phyloP scores from a whole-genome alignment of 2,797 vertebrate genomes.

The Paguma larvata region DNA sequence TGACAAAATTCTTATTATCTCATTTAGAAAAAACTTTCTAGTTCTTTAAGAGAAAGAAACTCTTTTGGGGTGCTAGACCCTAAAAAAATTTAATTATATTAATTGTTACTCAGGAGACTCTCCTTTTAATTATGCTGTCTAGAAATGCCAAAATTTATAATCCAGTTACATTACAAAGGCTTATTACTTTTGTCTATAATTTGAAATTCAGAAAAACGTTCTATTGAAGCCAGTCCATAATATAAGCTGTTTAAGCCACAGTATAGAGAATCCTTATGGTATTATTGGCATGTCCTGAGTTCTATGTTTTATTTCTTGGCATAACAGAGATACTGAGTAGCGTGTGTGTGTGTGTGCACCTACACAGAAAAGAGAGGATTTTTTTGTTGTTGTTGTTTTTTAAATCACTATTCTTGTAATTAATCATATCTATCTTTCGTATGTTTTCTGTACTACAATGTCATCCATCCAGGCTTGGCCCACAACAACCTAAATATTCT shows the following conservation, averaged over 20 bases:
- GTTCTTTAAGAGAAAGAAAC: background rate
- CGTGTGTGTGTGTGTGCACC: too few relatives aligned
- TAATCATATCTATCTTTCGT: background rate
- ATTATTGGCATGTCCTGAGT: background rate
- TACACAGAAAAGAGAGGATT: background rate
- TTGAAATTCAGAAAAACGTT: conserved; percentile 48
- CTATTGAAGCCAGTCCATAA: background rate
- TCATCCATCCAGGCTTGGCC: background rate
- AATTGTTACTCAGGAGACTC: background rate
- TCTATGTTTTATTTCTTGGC: conserved; percentile 1
- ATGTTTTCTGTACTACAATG: background rate
- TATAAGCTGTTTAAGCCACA: background rate
- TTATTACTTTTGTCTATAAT: conserved; percentile 2
- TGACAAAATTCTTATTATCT: conserved; percentile 20
- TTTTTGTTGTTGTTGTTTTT: background rate
- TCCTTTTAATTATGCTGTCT: background rate
- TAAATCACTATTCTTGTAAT: background rate
- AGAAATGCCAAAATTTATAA: conserved; percentile 15
- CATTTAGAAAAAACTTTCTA: background rate
- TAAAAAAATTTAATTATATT: conserved; percentile 36
- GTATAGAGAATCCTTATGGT: background rate
- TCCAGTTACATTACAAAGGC: background rate
- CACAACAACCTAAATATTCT: background rate
- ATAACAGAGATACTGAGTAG: background rate
- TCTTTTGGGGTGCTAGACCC: background rate